phyloP scores from a whole-genome alignment of 2,888 invertebrate species.

The Sphaerophoria rueppellii region DNA sequence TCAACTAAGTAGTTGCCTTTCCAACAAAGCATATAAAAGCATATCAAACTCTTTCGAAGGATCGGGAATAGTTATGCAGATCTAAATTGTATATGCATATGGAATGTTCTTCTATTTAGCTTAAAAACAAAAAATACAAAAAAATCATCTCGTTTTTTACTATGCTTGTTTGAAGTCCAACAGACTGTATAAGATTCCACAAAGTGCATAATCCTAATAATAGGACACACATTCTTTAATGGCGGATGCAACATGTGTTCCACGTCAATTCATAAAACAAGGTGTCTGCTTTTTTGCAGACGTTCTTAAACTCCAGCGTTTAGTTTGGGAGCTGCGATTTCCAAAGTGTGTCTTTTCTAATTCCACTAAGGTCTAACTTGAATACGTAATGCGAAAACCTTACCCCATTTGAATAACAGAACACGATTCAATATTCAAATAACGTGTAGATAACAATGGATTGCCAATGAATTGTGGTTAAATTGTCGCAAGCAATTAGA shows the following conservation, averaged over 20 bases:
- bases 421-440: constrained; percentile 21
- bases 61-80: no score
- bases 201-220: constrained; percentile 9
- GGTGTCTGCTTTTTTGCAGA: background rate
- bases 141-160: no score
- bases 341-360: background rate
- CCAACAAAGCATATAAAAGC: no score
- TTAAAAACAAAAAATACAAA: background rate
- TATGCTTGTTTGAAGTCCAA: background rate
- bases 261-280: constrained; percentile 16
- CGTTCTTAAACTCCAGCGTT: background rate
- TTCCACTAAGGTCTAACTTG: constrained; percentile 10
- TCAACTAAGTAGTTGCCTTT: no score
- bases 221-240: constrained; percentile 36
- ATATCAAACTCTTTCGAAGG: no score
- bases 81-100: no score
- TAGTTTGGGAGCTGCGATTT: background rate
- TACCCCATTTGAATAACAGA: constrained; percentile 9
- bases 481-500: constrained; percentile 54
- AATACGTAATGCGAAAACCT: constrained; percentile 35
- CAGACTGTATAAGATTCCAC: background rate
- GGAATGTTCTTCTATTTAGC: no score
- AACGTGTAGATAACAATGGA: constrained; percentile 20
- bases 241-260: constrained; percentile 15
- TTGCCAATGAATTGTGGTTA: constrained; percentile 39